These are phyloP conservation scores for Drosophila villosipedis DNA, from an alignment of 2,888 invertebrate species.

Conservation along the genomic window DNA sequence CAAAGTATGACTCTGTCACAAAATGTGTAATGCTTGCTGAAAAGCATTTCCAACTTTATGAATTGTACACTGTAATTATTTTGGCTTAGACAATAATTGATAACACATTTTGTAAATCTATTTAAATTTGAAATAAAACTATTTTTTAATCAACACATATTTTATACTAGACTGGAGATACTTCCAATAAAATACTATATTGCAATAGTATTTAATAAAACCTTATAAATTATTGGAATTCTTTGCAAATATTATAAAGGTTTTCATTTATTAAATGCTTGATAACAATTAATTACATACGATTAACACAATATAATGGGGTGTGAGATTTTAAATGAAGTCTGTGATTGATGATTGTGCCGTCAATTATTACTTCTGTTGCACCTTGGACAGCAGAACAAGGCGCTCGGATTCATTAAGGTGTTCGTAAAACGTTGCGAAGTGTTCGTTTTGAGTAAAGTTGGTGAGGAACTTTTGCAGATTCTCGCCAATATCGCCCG, in stretches of 20 bases:
- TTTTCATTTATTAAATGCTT: slow-evolving; percentile 47
- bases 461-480: slow-evolving; percentile 88
- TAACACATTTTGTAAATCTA: not conserved
- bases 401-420: slow-evolving; percentile 86
- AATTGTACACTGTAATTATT: not conserved
- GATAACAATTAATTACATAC: slow-evolving; percentile 60
- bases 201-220: not conserved
- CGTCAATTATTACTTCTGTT: slow-evolving; percentile 51
- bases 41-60: not conserved
- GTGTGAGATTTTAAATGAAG: slow-evolving; percentile 9
- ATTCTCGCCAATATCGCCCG: slow-evolving; percentile 88
- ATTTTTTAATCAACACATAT: not conserved
- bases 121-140: not conserved
- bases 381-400: slow-evolving; percentile 69
- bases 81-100: not conserved
- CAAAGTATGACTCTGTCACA: no score
- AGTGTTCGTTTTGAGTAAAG: slow-evolving; percentile 88
- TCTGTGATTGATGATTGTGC: slow-evolving; percentile 4
- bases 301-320: slow-evolving; percentile 59
- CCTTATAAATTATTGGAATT: not conserved
- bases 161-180: not conserved
- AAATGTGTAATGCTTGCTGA: no score
- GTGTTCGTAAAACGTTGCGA: slow-evolving; percentile 87
- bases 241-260: slow-evolving; percentile 47
- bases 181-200: not conserved